These are phyloP conservation scores for Cephus rjabovi DNA, from an alignment of 2,888 invertebrate species.

Conservation along the genomic window DNA sequence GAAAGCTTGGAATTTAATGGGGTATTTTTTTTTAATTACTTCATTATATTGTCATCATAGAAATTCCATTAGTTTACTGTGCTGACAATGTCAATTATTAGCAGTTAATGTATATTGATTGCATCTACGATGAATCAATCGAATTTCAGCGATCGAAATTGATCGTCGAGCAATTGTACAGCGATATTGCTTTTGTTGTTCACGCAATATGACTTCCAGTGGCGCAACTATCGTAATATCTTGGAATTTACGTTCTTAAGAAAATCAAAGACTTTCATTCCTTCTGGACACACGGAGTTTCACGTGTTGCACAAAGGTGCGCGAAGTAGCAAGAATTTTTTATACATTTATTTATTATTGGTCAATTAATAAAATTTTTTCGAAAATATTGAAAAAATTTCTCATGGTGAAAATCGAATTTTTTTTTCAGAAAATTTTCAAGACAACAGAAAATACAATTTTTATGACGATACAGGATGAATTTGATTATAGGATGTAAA, in stretches of 20 bases:
- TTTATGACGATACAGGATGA: neutral
- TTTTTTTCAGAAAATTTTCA: neutral
- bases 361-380: neutral
- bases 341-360: neutral
- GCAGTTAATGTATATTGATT: neutral
- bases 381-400: neutral
- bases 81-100: neutral
- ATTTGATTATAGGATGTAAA: neutral
- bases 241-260: neutral
- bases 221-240: neutral
- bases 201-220: neutral
- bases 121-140: neutral
- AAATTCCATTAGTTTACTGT: neutral
- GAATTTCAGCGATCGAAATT: neutral
- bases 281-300: neutral
- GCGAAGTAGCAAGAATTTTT: neutral
- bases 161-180: neutral
- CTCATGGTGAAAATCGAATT: no score
- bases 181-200: neutral
- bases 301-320: neutral
- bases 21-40: neutral
- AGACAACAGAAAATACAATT: neutral
- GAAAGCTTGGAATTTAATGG: neutral
- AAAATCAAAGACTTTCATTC: neutral
- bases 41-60: neutral